Evolutionary conservation across 2,888 invertebrate genomes (phyloP), one percentile per base, ranked within the genome.

Genomic region (Ichneumon xanthorius): DNA sequence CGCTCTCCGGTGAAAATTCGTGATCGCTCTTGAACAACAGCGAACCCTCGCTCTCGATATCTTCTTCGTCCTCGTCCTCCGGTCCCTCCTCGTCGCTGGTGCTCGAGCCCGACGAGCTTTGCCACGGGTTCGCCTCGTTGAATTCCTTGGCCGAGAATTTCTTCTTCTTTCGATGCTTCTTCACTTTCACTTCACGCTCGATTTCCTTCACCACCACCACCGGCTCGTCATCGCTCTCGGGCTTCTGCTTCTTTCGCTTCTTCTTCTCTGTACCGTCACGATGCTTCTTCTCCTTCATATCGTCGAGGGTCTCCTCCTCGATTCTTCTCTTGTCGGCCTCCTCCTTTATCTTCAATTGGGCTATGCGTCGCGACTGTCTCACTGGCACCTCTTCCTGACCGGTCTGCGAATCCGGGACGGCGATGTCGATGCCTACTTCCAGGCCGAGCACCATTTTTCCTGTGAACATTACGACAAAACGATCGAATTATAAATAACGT

Each of bases 1-100:
- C 98, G 0, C 98, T 98, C 92, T 98, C 98, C 0, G 98, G 98
- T 0, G 98, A 98, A 93, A 98, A 98, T 94, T 99, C 99, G 91
- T 98, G 98, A 93, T 98, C 98, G 0, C 98, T 98, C 92, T 96
- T 97, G 89, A 96, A 96, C 0, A 96, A 93, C 0, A 93, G 61
- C 0, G 92, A 93, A 11, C 93, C 94, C 78, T 94, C 92, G 86
- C 94, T 93, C 88, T 94, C 94, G 88, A 94, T 93, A 80, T 94
- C 92, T 86, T 95, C 93, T 80, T 94, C 92, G 0, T 94, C 95
- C 40, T 95, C 95, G 4, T 94, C 94, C 19, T 94, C 94, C 30
- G 91, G 91, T 9, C 93, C 90, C 70, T 95, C 92, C 9, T 94
- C 94, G 19, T 94, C 93, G 19, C 91, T 91, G 5, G 90, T 92